Percentiles rank a stretch among this genome's conserved stretches.
These are phyloP conservation scores for Rhinoderma darwinii DNA, from an alignment of 2,113 vertebrate genomes.

Conservation along the genomic window DNA sequence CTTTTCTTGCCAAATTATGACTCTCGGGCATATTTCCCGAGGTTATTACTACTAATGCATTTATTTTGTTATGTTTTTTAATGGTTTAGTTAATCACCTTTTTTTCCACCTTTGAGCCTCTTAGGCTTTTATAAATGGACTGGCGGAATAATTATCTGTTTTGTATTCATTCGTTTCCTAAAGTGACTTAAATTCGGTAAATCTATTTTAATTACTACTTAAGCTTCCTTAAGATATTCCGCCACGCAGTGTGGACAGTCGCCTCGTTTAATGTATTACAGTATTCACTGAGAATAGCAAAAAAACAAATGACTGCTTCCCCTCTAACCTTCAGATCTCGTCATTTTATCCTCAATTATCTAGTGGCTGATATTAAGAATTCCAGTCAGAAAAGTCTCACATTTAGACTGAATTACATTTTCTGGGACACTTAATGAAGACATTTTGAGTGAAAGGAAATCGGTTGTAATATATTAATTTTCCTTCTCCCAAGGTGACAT, in stretches of 20 bases:
- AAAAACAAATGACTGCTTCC: slow-evolving; percentile 53
- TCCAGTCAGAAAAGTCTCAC: slow-evolving; percentile 51
- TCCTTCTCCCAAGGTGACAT: slow-evolving; percentile 17
- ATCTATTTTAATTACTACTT: slow-evolving; percentile 64
- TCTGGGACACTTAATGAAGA: slow-evolving; percentile 45
- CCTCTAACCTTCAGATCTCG: slow-evolving; percentile 59
- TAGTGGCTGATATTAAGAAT: slow-evolving; percentile 39
- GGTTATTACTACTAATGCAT: not conserved
- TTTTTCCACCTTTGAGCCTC: slow-evolving; percentile 62
- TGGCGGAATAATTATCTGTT: slow-evolving; percentile 66
- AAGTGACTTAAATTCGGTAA: slow-evolving; percentile 63
- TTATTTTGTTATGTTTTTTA: slow-evolving; percentile 18
- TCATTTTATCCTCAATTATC: slow-evolving; percentile 54
- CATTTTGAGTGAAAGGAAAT: slow-evolving; percentile 40
- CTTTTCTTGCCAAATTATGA: not conserved
- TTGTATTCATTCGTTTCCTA: slow-evolving; percentile 62
- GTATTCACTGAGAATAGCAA: slow-evolving; percentile 20
- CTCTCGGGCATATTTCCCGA: not conserved
- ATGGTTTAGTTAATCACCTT: slow-evolving; percentile 43
- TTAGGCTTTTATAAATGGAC: slow-evolving; percentile 64
- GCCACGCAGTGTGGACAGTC: slow-evolving; percentile 59
- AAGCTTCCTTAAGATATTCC: slow-evolving; percentile 58
- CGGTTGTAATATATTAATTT: slow-evolving; percentile 13
- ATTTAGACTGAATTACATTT: slow-evolving; percentile 32
- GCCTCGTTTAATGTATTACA: slow-evolving; percentile 62